These are phyloP conservation scores for Ischnura elegans DNA, from an alignment of 2,888 invertebrate species.

Conservation along the genomic window DNA sequence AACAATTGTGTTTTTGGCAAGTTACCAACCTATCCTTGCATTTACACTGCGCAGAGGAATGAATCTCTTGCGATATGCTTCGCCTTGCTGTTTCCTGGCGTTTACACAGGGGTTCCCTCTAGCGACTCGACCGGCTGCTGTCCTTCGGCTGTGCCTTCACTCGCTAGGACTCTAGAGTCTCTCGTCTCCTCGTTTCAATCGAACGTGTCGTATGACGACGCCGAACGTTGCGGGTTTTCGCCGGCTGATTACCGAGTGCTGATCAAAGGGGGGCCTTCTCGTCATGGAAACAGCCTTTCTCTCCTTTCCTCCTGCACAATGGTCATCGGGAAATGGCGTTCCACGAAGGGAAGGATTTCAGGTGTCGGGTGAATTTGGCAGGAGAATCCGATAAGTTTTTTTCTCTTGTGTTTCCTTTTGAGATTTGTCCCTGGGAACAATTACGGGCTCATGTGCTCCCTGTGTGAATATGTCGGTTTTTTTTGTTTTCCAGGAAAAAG, in stretches of 20 bases:
- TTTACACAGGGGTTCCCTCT: too few relatives aligned
- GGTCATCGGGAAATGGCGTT: not conserved
- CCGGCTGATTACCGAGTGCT: conserved; percentile 3
- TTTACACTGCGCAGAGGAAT: too few relatives aligned
- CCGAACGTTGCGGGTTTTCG: not conserved
- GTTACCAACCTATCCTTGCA: too few relatives aligned
- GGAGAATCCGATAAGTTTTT: not conserved
- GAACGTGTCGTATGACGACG: conserved; percentile 18
- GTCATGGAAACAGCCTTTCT: not conserved
- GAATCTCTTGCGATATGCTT: too few relatives aligned
- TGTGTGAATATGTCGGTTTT: not conserved
- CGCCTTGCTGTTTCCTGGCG: too few relatives aligned
- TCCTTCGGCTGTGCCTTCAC: not conserved
- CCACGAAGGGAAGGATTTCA: not conserved
- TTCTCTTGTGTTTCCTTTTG: not conserved
- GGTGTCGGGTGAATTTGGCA: conserved; percentile 8
- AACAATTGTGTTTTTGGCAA: too few relatives aligned
- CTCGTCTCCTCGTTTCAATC: not conserved
- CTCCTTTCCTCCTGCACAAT: not conserved
- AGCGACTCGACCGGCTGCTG: not conserved
- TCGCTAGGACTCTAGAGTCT: too few relatives aligned
- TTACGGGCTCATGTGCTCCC: not conserved
- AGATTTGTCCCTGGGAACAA: not conserved
- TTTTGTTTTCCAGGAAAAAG: not conserved
- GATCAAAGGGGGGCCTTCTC: not conserved